Evolutionary conservation across 2,888 invertebrate genomes (phyloP).

Genomic region (Chironomus riparius): DNA sequence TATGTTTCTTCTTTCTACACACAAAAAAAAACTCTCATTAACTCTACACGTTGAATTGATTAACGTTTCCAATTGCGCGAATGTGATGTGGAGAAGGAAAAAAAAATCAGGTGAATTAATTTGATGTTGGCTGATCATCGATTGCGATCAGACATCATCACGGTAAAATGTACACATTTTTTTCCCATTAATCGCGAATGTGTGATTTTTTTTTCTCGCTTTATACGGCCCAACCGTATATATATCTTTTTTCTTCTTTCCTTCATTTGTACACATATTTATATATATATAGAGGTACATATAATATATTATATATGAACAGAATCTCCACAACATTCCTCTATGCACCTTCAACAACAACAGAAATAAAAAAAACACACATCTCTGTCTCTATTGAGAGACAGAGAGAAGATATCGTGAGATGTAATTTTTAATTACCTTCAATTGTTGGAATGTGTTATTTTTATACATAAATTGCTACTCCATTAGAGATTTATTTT

Average conservation of each 20-base stretch:
- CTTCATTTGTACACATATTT: not conserved
- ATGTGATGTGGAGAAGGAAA: not conserved
- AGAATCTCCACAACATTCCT: constrained; percentile 13
- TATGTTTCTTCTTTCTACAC: not conserved
- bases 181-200: constrained; percentile 14
- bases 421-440: constrained; percentile 27
- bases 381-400: not conserved
- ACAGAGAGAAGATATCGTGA: constrained; percentile 10
- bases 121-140: constrained; percentile 23
- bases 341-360: constrained; percentile 15
- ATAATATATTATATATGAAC: not conserved
- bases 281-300: not conserved
- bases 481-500: constrained; percentile 14
- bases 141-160: constrained; percentile 21
- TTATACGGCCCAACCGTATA: not conserved
- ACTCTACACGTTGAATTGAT: constrained; percentile 20
- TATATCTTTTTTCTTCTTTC: not conserved
- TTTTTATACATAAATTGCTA: not conserved
- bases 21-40: constrained; percentile 13
- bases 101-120: constrained; percentile 26
- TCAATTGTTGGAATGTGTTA: constrained; percentile 18
- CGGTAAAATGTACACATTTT: not conserved
- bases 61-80: constrained; percentile 15
- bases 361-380: not conserved
- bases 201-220: constrained; percentile 10